Percentiles rank a stretch among this genome's conserved stretches.
Evolutionary conservation across 2,888 invertebrate species (phyloP).

Genomic region (Pammene aurita): DNA sequence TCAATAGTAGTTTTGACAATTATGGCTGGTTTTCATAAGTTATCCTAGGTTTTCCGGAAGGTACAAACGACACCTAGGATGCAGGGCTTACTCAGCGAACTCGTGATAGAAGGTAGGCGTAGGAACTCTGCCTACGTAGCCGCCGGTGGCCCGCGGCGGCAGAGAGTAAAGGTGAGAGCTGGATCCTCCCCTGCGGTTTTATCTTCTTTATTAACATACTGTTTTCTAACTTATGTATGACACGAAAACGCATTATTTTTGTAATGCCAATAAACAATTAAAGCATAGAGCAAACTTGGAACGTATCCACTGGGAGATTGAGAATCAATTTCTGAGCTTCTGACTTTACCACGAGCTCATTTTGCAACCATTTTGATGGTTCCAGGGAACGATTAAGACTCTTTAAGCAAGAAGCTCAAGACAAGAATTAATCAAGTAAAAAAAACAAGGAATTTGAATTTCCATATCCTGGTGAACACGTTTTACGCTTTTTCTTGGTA

Average conservation of each 20-base stretch:
- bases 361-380: too few relatives aligned
- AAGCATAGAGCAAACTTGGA: not conserved
- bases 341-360: too few relatives aligned
- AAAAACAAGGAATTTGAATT: too few relatives aligned
- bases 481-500: too few relatives aligned
- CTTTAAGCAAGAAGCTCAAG: too few relatives aligned
- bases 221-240: not conserved
- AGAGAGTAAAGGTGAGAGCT: conserved; percentile 74
- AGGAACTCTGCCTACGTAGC: conserved; percentile 77
- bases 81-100: conserved; percentile 73
- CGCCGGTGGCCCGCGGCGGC: conserved; percentile 72
- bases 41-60: conserved; percentile 38
- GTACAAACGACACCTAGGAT: conserved; percentile 60
- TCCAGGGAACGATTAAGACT: too few relatives aligned
- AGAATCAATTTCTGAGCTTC: too few relatives aligned
- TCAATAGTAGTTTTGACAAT: not conserved
- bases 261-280: not conserved
- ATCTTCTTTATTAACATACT: conserved; percentile 37
- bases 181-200: conserved; percentile 73
- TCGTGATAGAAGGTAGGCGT: conserved; percentile 81
- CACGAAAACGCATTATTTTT: not conserved
- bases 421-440: too few relatives aligned
- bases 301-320: not conserved
- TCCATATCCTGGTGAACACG: too few relatives aligned
- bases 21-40: not conserved